These are phyloP conservation scores for Calephelis nemesis DNA, from an alignment of 1,140 invertebrate genomes.

Conservation along the genomic window DNA sequence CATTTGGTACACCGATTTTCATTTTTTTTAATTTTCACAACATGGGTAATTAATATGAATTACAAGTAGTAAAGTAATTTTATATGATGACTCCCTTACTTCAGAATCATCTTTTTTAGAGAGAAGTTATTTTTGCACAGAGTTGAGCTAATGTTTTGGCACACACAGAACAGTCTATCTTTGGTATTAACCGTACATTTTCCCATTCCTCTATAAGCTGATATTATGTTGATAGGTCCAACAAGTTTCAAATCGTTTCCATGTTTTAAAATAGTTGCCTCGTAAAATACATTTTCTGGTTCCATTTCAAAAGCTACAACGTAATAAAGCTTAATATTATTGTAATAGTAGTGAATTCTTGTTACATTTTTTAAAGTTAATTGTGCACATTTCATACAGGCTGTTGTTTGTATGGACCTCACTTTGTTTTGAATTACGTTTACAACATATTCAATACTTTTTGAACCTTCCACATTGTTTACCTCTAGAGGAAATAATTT, in stretches of 20 bases:
- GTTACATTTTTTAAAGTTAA: slow-evolving; percentile 44
- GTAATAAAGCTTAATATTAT: slow-evolving; percentile 47
- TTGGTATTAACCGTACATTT: slow-evolving; percentile 43
- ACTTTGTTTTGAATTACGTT: slow-evolving; percentile 40
- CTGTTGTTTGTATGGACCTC: slow-evolving; percentile 41
- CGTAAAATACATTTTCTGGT: slow-evolving; percentile 53
- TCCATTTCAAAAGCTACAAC: slow-evolving; percentile 55
- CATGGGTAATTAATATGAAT: too few species aligned
- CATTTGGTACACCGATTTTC: too few species aligned
- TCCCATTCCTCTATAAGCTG: slow-evolving; percentile 48
- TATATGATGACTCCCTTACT: too few species aligned
- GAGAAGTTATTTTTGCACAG: too few species aligned
- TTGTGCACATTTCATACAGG: slow-evolving; percentile 49
- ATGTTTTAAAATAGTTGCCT: slow-evolving; percentile 48
- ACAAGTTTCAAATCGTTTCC: slow-evolving; percentile 36
- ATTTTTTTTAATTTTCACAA: too few species aligned
- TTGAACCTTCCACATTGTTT: slow-evolving; percentile 49
- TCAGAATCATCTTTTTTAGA: too few species aligned
- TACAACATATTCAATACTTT: slow-evolving; percentile 46
- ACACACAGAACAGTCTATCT: slow-evolving; percentile 61
- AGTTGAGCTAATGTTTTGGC: slow-evolving; percentile 36
- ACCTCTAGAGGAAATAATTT: slow-evolving; percentile 57
- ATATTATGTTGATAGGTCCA: slow-evolving; percentile 50
- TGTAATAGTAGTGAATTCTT: slow-evolving; percentile 63
- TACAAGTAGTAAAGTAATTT: too few species aligned